These are phyloP conservation scores for Parauchenoglanis punctatus DNA, from an alignment of 2,797 vertebrate genomes.

Conservation along the genomic window DNA sequence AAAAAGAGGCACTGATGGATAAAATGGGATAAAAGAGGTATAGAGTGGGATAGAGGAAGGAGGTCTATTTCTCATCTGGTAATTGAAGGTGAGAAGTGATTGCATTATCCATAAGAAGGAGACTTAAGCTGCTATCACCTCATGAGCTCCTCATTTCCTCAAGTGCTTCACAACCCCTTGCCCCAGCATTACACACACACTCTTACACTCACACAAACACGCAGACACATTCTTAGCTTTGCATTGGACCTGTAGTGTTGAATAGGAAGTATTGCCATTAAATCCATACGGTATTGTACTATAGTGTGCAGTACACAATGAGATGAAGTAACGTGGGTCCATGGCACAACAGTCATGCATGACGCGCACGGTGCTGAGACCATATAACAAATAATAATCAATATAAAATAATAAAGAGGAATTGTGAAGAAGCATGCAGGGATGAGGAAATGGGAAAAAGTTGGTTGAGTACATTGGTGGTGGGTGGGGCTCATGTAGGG, in stretches of 20 bases:
- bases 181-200: constrained; percentile 47
- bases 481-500: neutral
- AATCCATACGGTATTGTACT: neutral
- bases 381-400: neutral
- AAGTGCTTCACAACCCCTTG: constrained; percentile 74
- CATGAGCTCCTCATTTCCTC: constrained; percentile 80
- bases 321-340: too few relatives aligned
- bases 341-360: neutral
- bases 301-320: too few relatives aligned
- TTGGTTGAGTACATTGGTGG: neutral
- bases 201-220: constrained; percentile 12
- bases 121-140: constrained; percentile 74
- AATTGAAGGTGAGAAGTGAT: constrained; percentile 83
- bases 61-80: constrained; percentile 74
- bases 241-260: neutral
- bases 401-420: neutral
- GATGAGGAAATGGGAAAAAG: neutral
- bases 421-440: neutral
- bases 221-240: neutral
- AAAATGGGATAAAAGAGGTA: constrained; percentile 9
- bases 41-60: constrained; percentile 5
- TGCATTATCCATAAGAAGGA: constrained; percentile 76
- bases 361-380: neutral
- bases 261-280: neutral
- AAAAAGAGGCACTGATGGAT: neutral